Conservation (phyloP, 2,797 vertebrate genomes). For the Cyclura pinguis region DNA sequence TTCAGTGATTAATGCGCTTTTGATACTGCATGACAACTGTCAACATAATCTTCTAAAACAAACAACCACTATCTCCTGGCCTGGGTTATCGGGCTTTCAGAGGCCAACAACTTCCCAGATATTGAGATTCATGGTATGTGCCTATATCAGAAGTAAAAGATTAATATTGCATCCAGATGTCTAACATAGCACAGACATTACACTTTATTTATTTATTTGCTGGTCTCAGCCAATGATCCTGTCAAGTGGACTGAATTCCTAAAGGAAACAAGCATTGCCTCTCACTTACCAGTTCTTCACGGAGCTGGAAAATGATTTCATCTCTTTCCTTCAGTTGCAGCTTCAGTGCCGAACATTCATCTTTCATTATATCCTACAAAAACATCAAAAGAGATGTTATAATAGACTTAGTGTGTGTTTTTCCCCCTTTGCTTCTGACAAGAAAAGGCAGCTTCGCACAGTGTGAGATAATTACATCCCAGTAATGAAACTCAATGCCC, state of each 20-base stretch:
- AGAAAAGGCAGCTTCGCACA: slow-evolving; percentile 71
- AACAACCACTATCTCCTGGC: not conserved
- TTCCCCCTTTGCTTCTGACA: slow-evolving; percentile 67
- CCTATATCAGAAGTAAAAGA: slow-evolving; percentile 22
- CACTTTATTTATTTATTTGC: slow-evolving; percentile 43
- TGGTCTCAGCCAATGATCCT: not conserved
- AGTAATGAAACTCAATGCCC: slow-evolving; percentile 74
- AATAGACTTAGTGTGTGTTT: slow-evolving; percentile 68
- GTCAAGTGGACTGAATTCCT: slow-evolving; percentile 16
- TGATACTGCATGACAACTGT: slow-evolving; percentile 51
- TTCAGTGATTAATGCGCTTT: slow-evolving; percentile 8
- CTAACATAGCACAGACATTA: not conserved
- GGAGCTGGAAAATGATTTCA: slow-evolving; percentile 91
- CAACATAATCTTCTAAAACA: slow-evolving; percentile 38
- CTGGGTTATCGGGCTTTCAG: slow-evolving; percentile 38
- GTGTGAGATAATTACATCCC: slow-evolving; percentile 72
- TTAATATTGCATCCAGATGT: slow-evolving; percentile 40
- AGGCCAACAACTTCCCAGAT: slow-evolving; percentile 33
- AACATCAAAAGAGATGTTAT: slow-evolving; percentile 77
- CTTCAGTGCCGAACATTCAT: slow-evolving; percentile 88
- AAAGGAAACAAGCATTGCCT: not conserved
- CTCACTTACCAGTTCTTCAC: slow-evolving; percentile 91
- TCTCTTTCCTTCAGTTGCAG: slow-evolving; percentile 94
- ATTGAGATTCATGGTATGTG: slow-evolving; percentile 1
- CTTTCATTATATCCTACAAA: slow-evolving; percentile 90